Base-by-base conservation (phyloP, 2,113 vertebrate genomes). In the Mobula birostris region DNA sequence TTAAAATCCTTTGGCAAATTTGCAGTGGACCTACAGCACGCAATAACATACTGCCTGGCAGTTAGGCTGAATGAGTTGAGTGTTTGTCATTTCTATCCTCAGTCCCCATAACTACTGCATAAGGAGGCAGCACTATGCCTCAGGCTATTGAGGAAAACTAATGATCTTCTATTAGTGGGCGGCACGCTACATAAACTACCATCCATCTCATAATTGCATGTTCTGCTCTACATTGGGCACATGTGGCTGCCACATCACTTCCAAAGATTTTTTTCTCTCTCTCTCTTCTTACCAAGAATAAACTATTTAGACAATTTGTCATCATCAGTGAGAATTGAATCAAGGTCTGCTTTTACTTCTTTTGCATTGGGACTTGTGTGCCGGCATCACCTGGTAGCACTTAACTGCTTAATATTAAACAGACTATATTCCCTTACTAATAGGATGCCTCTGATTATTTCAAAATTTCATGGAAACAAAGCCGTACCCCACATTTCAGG, bases 131-230 rank as follows among this genome's bases (percentile, higher is more conserved):
- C 61, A 66, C 61, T 90, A 29, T 68, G 85, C 91, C 91, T 76
- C 70, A 93, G 91, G 91, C 91, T 93, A 93, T 93, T 74, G 74
- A 93, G 40, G 91, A 93, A 91, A 93, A 93, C 91, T 93, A 93
- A 93, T 93, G 74, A 93, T 74, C 91, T 74, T 68, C 91, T 93
- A 56, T 36, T 32, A 72, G 91, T 76, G 91, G 91, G 91, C 68
- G 70, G 91, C 91, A 93, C 40, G 8, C 91, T 93, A 74, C 91
- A 93, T 93, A 74, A 93, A 93, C 70, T 27, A 93, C 32, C 68
- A 93, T 93, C 90, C 36, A 93, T 72, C 40, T 40, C 11, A 56
- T 93, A 93, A 93, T 72, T 93, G 40, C 91, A 92, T 92, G 90
- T 92, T 92, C 68, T 92, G 90, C 90, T 70, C 90, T 36, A 72